Evolutionary conservation across 2,888 invertebrate genomes (phyloP).

Genomic region (Anarsia innoxiella): DNA sequence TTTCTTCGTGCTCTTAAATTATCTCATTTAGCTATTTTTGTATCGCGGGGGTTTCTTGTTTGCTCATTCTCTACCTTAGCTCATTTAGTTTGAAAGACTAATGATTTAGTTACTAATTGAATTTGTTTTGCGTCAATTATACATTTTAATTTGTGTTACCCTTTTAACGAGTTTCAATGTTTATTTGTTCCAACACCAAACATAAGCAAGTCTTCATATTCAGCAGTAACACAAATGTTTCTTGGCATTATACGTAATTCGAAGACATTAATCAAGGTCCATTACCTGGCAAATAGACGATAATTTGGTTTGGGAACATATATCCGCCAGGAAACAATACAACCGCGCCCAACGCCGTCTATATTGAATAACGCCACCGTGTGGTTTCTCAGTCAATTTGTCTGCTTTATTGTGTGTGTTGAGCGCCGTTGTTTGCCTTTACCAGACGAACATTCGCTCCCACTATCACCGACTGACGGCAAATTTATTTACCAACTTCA

Average conservation of each 20-base stretch:
- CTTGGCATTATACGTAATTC: no score
- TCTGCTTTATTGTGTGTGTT: slow-evolving; percentile 60
- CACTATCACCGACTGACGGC: slow-evolving; percentile 27
- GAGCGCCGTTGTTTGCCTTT: slow-evolving; percentile 36
- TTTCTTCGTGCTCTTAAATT: slow-evolving; percentile 4
- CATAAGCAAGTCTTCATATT: no score
- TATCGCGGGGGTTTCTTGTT: no score
- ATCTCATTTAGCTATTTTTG: not conserved
- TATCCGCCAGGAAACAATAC: slow-evolving; percentile 57
- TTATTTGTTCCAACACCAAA: no score
- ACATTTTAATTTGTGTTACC: no score
- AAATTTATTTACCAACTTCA: slow-evolving; percentile 31
- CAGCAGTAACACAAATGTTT: no score
- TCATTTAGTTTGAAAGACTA: no score
- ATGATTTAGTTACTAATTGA: no score
- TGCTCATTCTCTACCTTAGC: no score
- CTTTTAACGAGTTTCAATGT: no score
- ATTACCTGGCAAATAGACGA: slow-evolving; percentile 24
- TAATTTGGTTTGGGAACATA: slow-evolving; percentile 29
- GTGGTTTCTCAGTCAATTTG: slow-evolving; percentile 62
- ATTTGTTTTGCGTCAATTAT: no score
- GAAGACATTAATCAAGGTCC: slow-evolving; percentile 8
- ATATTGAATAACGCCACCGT: slow-evolving; percentile 50
- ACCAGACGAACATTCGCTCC: slow-evolving; percentile 26
- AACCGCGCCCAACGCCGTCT: slow-evolving; percentile 45